Evolutionary conservation across 2,888 invertebrate genomes (phyloP), one percentile per base, ranked within the genome.

Genomic region (Mythimna ferrago): DNA sequence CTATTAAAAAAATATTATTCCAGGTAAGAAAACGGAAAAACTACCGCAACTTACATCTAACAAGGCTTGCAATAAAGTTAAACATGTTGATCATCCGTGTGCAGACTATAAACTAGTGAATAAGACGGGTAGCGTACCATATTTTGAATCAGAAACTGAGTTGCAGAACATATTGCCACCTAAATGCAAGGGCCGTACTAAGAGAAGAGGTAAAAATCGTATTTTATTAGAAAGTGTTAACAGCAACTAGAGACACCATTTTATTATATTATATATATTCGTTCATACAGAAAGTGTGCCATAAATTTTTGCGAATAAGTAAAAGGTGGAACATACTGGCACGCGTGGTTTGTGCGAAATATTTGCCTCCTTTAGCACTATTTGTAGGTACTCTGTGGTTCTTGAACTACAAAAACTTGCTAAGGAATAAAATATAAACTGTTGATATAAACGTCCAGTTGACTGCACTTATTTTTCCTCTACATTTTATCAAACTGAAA

Each of bases 111-210:
- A 44, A 11, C 3, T 2, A 10, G 2, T 26, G 35, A n/a, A 7
- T 10, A 48, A 16, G 6, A 35, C 56, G 7, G 0, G 2, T 53
- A 11, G 32, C 48, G 0, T 74, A 32, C 32, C 64, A 14, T 2
- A 32, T 64, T 32, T 48, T 1, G 58, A 64, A n/a, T 80, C 81
- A n/a, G 81, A 81, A 41, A 75, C 5, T 14, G 76, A 75, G 61
- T 32, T 81, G 11, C 11, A 65, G 0, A 75, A 3, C 61, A 56
- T 56, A 51, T 32, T 56, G 7, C 76, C 65, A 1, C 56, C 16
- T 26, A 19, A 32, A 14, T 35, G 21, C 16, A 54, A 5, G 32
- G 32, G 32, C 32, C 19, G n/a, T 19, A 41, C 7, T 7, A 62
- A 53, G 19, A 72, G 11, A 56, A 21, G 38, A 7, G 11, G 32